Evolutionary conservation across 1,140 invertebrate genomes (phyloP), one percentile per base, ranked within the genome.

Genomic region (Harlomillsia oculata): DNA sequence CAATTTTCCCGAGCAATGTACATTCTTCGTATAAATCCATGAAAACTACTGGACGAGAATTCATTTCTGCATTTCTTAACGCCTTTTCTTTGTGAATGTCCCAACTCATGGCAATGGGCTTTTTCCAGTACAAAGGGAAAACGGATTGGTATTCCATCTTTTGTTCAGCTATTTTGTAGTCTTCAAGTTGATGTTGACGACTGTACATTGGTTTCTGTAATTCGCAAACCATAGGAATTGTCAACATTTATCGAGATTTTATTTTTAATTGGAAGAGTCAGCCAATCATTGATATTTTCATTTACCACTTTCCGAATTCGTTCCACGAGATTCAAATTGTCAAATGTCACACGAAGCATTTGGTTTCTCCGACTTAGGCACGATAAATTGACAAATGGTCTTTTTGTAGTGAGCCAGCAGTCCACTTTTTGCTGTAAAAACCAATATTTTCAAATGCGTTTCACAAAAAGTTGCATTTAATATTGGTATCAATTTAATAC

Each of bases 1-100:
- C 86, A 56, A 95, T 82, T 63, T 89, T 75, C 5, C 91, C 91
- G 18, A 85, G 70, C 69, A 85, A 82, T 62, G 82, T 81, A 6
- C 70, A 83, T 13, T 52, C 44, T 25, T 55, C 52, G 21, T 39
- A 49, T 23, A 62, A 26, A 43, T 40, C 43, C 6, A 64, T 25
- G 29, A 52, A 64, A 0, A 57, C 54, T 23, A 20, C 6, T 29
- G 54, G 52, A 20, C 34, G 18, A 21, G 62, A 55, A 29, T 25
- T 49, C 1, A n/a, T 23, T 13, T 14, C 18, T 11, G 60, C 62
- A 48, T 57, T 57, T 1, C 11, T 23, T 23, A 6, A 30, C 2
- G 59, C 59, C 13, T 16, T 13, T 11, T 50, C 20, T 9, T 30
- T 20, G 20, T 40, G 39, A 9, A 13, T 8, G 8, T 59, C 62